Evolutionary conservation across 2,113 vertebrate genomes (phyloP).

Genomic region (Otocyon megalotis): DNA sequence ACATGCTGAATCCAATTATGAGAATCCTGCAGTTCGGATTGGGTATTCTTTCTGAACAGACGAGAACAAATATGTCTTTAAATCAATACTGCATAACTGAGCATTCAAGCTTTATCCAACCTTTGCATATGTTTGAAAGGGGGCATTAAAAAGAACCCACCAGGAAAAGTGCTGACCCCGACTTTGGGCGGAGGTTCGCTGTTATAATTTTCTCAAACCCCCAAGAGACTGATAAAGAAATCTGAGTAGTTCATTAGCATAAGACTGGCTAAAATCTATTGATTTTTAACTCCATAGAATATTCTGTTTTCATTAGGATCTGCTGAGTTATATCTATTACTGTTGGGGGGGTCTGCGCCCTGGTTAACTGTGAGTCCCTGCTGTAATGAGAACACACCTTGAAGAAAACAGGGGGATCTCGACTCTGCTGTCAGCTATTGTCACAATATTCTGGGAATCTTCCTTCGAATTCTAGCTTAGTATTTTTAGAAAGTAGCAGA

Average conservation of each 20-base stretch:
- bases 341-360: not conserved
- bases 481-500: constrained; percentile 69
- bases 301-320: constrained; percentile 71
- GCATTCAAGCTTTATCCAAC: not conserved
- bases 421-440: constrained; percentile 32
- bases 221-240: constrained; percentile 68
- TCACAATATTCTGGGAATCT: constrained; percentile 1
- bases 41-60: constrained; percentile 63
- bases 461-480: constrained; percentile 1
- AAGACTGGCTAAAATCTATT: constrained; percentile 76
- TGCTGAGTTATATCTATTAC: constrained; percentile 40
- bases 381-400: constrained; percentile 63
- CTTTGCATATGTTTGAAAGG: not conserved
- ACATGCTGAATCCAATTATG: constrained; percentile 79
- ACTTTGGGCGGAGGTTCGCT: not conserved
- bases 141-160: not conserved
- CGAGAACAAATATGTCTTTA: constrained; percentile 65
- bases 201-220: constrained; percentile 40
- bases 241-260: constrained; percentile 76
- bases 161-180: constrained; percentile 62
- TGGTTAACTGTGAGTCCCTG: not conserved
- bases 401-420: not conserved
- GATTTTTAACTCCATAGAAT: constrained; percentile 76
- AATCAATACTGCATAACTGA: constrained; percentile 68
- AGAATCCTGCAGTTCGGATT: not conserved